Percentiles rank a stretch among this genome's conserved stretches.
These are phyloP conservation scores for Lanius ludovicianus DNA, from an alignment of 2,113 vertebrate genomes.

Conservation along the genomic window DNA sequence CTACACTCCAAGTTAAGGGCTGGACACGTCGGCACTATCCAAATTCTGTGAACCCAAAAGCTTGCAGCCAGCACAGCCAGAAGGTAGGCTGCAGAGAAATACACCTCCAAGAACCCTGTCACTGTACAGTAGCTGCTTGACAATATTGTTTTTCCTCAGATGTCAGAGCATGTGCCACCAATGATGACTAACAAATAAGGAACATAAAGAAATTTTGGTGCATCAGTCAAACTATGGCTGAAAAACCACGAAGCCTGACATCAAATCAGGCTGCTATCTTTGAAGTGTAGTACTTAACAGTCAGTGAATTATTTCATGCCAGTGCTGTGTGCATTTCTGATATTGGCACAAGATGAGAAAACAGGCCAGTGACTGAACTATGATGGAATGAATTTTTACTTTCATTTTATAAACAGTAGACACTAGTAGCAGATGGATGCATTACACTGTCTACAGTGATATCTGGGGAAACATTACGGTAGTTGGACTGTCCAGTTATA, in stretches of 20 bases:
- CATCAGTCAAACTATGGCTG: not conserved
- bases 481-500: not conserved
- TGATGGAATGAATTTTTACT: not conserved
- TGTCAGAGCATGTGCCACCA: not conserved
- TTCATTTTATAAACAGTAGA: not conserved
- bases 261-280: not conserved
- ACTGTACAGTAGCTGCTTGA: not conserved
- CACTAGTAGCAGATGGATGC: not conserved
- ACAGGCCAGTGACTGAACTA: not conserved
- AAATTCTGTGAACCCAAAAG: not conserved
- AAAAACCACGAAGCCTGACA: not conserved
- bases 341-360: not conserved
- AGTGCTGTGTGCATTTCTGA: not conserved
- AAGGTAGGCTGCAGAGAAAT: not conserved
- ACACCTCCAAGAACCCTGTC: not conserved
- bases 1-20: not conserved
- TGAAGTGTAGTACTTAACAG: not conserved
- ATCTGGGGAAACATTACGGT: not conserved
- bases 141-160: not conserved
- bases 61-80: not conserved
- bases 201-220: not conserved
- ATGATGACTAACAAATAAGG: not conserved
- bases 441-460: not conserved
- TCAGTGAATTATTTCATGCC: slow-evolving; percentile 11
- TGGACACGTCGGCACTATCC: not conserved